Evolutionary conservation across 2,888 invertebrate genomes (phyloP), one percentile per base, ranked within the genome.

Genomic region (Ormyrus pomaceus): DNA sequence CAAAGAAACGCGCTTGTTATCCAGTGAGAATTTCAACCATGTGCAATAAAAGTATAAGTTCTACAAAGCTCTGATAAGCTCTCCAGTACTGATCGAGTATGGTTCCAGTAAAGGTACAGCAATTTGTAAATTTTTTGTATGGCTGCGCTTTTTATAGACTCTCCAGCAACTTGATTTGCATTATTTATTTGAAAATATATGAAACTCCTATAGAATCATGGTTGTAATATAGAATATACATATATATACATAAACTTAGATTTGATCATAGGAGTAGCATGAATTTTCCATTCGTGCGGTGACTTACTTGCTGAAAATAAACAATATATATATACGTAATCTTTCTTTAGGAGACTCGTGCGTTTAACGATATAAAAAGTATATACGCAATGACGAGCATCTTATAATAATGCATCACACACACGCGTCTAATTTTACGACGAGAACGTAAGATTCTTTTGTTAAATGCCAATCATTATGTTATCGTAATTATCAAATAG

Each of bases 381-480:
- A 62, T 7, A 62, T 6, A 50, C 11, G 10, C 34, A 51, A 62
- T 72, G n/a, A 62, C 13, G 53, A 46, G 58, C 34, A 64, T 62
- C 62, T 62, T 65, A 61, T 10, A 65, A 34, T 6, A 71, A 61
- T 34, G 19, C 46, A 45, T 46, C 45, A 55, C 48, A 9, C 51
- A 62, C 45, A 55, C 48, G 6, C 51, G 55, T 72, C 50, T 45
- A 64, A 56, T 6, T 58, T 50, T 19, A 59, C 19, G 50, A 59
- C 11, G 50, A 55, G 10, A 45, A 48, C 19, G 9, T 58, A 65
- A 7, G 10, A 46, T 62, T 71, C 19, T 71, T 77, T 51, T 58
- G 71, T 71, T 77, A 64, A 66, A 61, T 46, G 69, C 76, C 76
- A 76, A 62, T 76, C 7, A 55, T 76, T 76, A 55, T 62, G 55